These are phyloP conservation scores for Micrastur ruficollis DNA, from an alignment of 2,797 vertebrate species.

Conservation along the genomic window DNA sequence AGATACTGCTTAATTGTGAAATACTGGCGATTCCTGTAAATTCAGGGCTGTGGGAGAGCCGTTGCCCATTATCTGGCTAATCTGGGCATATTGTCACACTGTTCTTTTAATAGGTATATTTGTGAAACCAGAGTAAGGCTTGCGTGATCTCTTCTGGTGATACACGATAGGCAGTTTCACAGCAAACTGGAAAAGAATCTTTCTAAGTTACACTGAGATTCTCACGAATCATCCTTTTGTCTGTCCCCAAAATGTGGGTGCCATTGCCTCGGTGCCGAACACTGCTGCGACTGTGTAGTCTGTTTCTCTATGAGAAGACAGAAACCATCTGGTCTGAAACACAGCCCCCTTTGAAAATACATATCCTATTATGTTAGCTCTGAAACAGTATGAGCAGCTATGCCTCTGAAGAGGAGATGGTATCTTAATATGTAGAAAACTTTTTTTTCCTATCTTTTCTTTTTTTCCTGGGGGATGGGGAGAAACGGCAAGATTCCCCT, in stretches of 20 bases:
- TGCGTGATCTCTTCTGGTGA: constrained; percentile 52
- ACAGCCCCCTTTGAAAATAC: constrained; percentile 79
- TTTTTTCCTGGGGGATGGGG: too few relatives aligned
- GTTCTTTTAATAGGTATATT: constrained; percentile 51
- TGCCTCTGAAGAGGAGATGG: constrained; percentile 60
- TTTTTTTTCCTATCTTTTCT: background rate
- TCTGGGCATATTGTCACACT: background rate
- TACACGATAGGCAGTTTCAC: constrained; percentile 55
- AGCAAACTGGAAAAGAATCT: constrained; percentile 55
- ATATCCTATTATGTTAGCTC: constrained; percentile 76
- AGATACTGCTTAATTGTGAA: background rate
- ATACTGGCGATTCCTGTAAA: background rate
- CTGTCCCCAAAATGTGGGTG: constrained; percentile 79
- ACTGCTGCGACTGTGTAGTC: constrained; percentile 77
- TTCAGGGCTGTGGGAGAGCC: background rate
- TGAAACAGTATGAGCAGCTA: constrained; percentile 69
- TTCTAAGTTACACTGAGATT: constrained; percentile 65
- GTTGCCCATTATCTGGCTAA: background rate
- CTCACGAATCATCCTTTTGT: constrained; percentile 76
- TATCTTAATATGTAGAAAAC: constrained; percentile 64
- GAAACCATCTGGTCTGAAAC: constrained; percentile 81
- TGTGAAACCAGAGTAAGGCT: constrained; percentile 56
- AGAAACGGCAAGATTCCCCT: background rate
- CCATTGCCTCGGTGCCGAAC: constrained; percentile 72
- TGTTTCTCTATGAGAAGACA: constrained; percentile 75